phyloP scores from a whole-genome alignment of 2,888 invertebrate genomes.

The Elysia crispata region DNA sequence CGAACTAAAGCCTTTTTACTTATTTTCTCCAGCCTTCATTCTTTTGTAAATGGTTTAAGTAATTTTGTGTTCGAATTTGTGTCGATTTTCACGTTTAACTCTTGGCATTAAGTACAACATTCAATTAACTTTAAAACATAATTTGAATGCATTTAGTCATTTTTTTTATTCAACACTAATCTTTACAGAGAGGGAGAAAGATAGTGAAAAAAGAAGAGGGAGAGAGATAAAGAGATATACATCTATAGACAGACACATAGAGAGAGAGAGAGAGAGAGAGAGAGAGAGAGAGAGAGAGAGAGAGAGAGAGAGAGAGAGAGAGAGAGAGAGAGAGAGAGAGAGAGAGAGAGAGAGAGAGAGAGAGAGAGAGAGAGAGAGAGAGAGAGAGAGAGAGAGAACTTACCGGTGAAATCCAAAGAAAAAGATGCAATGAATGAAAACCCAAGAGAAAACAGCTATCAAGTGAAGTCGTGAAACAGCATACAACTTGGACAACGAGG shows the following conservation, averaged over 20 bases:
- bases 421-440: conserved; percentile 11
- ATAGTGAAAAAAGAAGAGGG: conserved; percentile 19
- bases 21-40: too few species aligned
- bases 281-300: conserved; percentile 4
- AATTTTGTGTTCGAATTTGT: too few species aligned
- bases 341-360: conserved; percentile 35
- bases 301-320: conserved; percentile 15
- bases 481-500: too few species aligned
- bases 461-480: background rate
- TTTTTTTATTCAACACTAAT: too few species aligned
- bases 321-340: conserved; percentile 31
- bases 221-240: conserved; percentile 21
- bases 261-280: conserved; percentile 23
- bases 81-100: too few species aligned
- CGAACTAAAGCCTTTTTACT: too few species aligned
- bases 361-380: conserved; percentile 25
- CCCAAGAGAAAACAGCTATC: background rate
- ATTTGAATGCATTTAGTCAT: too few species aligned
- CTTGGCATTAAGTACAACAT: too few species aligned
- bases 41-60: too few species aligned
- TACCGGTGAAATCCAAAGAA: background rate
- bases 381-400: conserved; percentile 27
- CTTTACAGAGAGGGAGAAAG: conserved; percentile 21
- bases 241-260: conserved; percentile 25
- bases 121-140: too few species aligned